phyloP scores from a whole-genome alignment of 2,888 invertebrate genomes.

The Mythimna lalbum region DNA sequence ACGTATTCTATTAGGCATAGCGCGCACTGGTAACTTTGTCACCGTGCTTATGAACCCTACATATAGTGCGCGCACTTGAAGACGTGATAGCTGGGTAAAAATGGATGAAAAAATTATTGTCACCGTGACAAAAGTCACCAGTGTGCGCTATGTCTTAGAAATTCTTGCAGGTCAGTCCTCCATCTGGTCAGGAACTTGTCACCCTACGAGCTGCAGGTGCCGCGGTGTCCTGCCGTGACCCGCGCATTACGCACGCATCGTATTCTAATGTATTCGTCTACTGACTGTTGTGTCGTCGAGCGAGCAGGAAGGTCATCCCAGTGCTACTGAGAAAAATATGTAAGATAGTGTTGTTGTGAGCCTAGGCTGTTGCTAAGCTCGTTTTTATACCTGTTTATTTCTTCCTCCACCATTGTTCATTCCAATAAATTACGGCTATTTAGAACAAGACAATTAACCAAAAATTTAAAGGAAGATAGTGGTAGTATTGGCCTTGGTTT shows the following conservation, averaged over 20 bases:
- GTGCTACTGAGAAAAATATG: not conserved
- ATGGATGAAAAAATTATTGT: no score
- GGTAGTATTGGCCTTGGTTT: no score
- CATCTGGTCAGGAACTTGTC: slow-evolving; percentile 17
- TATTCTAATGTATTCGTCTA: slow-evolving; percentile 64
- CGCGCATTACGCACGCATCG: slow-evolving; percentile 53
- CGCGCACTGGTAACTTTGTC: no score
- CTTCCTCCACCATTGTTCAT: not conserved
- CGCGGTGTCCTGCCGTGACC: slow-evolving; percentile 63
- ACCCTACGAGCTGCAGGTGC: slow-evolving; percentile 59
- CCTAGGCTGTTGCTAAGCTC: not conserved
- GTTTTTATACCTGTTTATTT: not conserved
- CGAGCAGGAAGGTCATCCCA: slow-evolving; percentile 39
- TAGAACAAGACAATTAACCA: no score
- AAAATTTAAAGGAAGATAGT: no score
- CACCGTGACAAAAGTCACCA: no score
- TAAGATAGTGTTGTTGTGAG: not conserved
- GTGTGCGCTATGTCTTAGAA: no score
- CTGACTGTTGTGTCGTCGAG: slow-evolving; percentile 2
- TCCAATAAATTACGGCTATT: no score
- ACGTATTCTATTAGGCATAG: no score
- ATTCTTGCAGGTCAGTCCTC: slow-evolving; percentile 1
- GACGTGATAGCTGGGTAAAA: no score
- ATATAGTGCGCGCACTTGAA: no score
- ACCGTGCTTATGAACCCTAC: no score